These are phyloP conservation scores for Romanogobio albipinnatus DNA, from an alignment of 2,113 vertebrate genomes.

Conservation along the genomic window DNA sequence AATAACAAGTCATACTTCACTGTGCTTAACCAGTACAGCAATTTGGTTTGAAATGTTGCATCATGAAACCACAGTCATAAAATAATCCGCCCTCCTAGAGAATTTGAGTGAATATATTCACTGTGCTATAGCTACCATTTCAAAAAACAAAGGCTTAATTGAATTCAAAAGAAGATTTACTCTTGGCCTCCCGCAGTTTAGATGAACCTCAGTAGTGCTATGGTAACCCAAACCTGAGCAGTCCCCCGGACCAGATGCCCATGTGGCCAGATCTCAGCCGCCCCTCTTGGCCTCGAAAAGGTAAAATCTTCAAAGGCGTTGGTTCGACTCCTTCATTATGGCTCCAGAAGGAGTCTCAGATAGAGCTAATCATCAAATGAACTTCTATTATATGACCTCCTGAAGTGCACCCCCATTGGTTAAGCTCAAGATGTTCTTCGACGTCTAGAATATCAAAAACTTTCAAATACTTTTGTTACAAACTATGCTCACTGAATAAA, in stretches of 20 bases:
- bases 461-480: slow-evolving; percentile 43
- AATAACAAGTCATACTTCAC: slow-evolving; percentile 65
- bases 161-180: slow-evolving; percentile 36
- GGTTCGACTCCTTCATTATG: slow-evolving; percentile 54
- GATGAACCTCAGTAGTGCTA: background rate
- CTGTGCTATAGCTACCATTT: slow-evolving; percentile 27
- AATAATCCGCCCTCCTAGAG: slow-evolving; percentile 23
- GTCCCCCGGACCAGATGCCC: slow-evolving; percentile 12
- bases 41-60: slow-evolving; percentile 33
- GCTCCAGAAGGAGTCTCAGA: slow-evolving; percentile 59
- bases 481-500: slow-evolving; percentile 20
- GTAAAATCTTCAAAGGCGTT: slow-evolving; percentile 62
- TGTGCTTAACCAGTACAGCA: slow-evolving; percentile 13
- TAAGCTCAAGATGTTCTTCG: slow-evolving; percentile 6
- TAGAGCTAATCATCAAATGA: slow-evolving; percentile 57
- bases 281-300: slow-evolving; percentile 53
- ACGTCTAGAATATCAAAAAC: slow-evolving; percentile 41
- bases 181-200: slow-evolving; percentile 8
- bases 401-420: slow-evolving; percentile 46
- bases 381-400: slow-evolving; percentile 46
- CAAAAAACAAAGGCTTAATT: slow-evolving; percentile 30
- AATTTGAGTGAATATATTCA: slow-evolving; percentile 22
- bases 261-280: slow-evolving; percentile 48
- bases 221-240: slow-evolving; percentile 41
- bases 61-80: slow-evolving; percentile 41